Base-by-base conservation (phyloP, 2,888 invertebrate species). In the Caenorhabditis sp. region DNA sequence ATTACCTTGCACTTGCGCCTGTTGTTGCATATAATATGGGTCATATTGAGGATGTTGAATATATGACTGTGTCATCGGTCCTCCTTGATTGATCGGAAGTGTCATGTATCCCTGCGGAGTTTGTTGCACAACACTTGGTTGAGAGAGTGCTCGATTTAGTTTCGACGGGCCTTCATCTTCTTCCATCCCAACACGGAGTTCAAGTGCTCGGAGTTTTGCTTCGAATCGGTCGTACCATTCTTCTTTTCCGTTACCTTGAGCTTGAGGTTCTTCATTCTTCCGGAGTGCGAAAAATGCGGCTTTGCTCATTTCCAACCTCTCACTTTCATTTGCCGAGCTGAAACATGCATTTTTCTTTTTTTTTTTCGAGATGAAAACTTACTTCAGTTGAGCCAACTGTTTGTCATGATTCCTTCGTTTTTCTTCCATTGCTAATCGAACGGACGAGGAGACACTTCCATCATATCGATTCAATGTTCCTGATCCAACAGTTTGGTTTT, bases 231-330 rank as follows among this genome's bases (percentile, higher is more conserved):
- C 73, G 52, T 68, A 65, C 73, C 68, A 69, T 54, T 68, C 66
- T 31, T 68, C 69, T 43, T 73, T 73, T 7, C 62, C 70, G 25
- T 57, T 59, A 52, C 58, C 61, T 23, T 54, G 49, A 43, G 21
- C 25, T 20, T 52, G 67, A 10, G 66, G 63, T 26, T 67, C 68
- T 14, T 75, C 70, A 31, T 69, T 70, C 17, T 75, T 75, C 21
- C 63, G 63, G 12, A 86, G 76, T 26, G 83, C 83, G 72, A 87
- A 87, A 71, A 87, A 87, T 14, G 87, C 87, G 4, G 85, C 85
- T 59, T 88, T 87, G 56, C 84, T 80, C 73, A 77, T 80, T 67
- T 86, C 82, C 43, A 73, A 67, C 36, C 86, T 70, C 50, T 87
- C 84, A 17, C 71, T 77, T 61, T 85, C 86, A 25, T 79, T 78